Conservation (phyloP, 2,888 invertebrate genomes). For the Rotaria sp. region DNA sequence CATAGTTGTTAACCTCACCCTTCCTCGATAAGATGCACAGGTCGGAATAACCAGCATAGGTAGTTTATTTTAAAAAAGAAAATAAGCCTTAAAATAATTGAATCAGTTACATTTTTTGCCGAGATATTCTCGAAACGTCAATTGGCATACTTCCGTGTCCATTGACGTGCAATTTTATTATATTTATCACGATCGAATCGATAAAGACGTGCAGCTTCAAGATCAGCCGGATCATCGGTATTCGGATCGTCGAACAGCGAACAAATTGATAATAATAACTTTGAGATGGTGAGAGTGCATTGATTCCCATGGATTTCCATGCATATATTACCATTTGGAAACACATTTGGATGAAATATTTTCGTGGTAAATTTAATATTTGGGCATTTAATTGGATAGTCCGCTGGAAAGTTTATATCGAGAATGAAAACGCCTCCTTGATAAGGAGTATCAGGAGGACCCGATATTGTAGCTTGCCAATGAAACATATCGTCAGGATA, state of each 20-base stretch:
- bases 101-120: too few relatives aligned
- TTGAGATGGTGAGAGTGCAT: conserved; percentile 99
- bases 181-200: conserved; percentile 99
- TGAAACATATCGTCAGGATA: too few relatives aligned
- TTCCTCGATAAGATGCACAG: too few relatives aligned
- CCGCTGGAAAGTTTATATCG: too few relatives aligned
- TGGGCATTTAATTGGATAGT: too few relatives aligned
- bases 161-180: conserved; percentile 97
- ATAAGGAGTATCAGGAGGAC: too few relatives aligned
- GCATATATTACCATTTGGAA: conserved; percentile 99
- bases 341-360: conserved; percentile 99
- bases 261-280: conserved; percentile 99
- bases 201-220: conserved; percentile 99
- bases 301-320: conserved; percentile 98
- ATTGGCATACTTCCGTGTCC: conserved; percentile 99
- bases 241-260: conserved; percentile 99
- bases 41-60: too few relatives aligned
- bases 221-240: conserved; percentile 98
- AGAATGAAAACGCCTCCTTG: too few relatives aligned
- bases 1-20: too few relatives aligned
- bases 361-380: conserved; percentile 76
- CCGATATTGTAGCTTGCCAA: too few relatives aligned
- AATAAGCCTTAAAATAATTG: too few relatives aligned
- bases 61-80: too few relatives aligned
- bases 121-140: conserved; percentile 60